Evolutionary conservation across 2,888 invertebrate genomes (phyloP).

Genomic region (Eulithis testata): DNA sequence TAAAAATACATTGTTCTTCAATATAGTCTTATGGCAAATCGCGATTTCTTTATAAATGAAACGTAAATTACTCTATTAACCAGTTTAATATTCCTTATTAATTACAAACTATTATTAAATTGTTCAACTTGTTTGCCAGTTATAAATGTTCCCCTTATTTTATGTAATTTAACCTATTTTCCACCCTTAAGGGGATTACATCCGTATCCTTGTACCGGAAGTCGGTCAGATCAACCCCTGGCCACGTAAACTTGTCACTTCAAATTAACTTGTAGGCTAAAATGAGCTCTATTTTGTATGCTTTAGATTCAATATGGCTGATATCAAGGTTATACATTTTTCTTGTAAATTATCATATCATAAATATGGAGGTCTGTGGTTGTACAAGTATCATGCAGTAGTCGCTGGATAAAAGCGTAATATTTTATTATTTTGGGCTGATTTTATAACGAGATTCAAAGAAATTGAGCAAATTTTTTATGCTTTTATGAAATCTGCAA

Average conservation of each 20-base stretch:
- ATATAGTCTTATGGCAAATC: too few relatives aligned
- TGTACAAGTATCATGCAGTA: not conserved
- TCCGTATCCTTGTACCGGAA: conserved; percentile 18
- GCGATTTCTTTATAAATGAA: too few relatives aligned
- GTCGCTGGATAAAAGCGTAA: not conserved
- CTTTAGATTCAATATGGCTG: conserved; percentile 1
- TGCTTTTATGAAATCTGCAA: too few relatives aligned
- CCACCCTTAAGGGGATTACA: conserved; percentile 21
- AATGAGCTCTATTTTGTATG: conserved; percentile 1
- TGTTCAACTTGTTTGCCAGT: conserved; percentile 10
- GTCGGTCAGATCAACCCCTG: conserved; percentile 24
- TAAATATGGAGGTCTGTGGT: not conserved
- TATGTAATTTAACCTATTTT: conserved; percentile 25
- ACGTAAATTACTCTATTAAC: not conserved
- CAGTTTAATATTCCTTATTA: conserved; percentile 1
- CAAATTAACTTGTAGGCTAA: not conserved
- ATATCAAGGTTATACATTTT: not conserved
- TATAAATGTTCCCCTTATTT: conserved; percentile 15
- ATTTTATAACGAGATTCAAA: too few relatives aligned
- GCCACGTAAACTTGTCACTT: conserved; percentile 3
- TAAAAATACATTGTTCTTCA: too few relatives aligned
- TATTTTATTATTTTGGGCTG: not conserved
- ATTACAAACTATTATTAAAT: conserved; percentile 9
- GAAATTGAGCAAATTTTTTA: too few relatives aligned
- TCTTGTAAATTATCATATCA: conserved; percentile 6